Conservation (phyloP, 2,888 invertebrate genomes). For the Drosophila infuscata region DNA sequence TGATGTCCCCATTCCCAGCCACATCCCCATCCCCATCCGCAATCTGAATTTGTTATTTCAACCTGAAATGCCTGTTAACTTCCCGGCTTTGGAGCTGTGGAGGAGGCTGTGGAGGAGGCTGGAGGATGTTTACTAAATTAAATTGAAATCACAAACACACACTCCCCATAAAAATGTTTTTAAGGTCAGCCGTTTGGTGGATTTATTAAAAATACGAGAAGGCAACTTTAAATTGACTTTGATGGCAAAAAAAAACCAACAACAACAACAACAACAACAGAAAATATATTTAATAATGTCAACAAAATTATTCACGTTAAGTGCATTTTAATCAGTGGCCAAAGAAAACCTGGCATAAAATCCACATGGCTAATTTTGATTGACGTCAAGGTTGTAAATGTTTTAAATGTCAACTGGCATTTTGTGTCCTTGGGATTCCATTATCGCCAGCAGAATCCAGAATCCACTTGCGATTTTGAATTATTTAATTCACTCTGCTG, state of each 20-base stretch:
- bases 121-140: conserved; percentile 37
- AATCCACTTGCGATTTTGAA: neutral
- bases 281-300: neutral
- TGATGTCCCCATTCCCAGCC: neutral
- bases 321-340: conserved; percentile 32
- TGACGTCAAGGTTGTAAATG: conserved; percentile 4
- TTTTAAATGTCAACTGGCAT: conserved; percentile 37
- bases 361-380: conserved; percentile 26
- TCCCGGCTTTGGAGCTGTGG: neutral
- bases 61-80: conserved; percentile 1
- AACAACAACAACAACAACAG: neutral
- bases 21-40: neutral
- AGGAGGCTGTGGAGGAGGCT: neutral
- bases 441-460: conserved; percentile 15
- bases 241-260: conserved; percentile 12
- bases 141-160: conserved; percentile 13
- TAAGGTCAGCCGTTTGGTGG: conserved; percentile 46
- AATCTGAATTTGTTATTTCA: neutral
- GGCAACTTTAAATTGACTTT: conserved; percentile 52
- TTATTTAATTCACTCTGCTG: neutral
- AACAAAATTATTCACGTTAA: conserved; percentile 13
- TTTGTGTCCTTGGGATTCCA: conserved; percentile 47
- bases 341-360: conserved; percentile 10
- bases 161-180: conserved; percentile 7
- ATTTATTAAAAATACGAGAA: conserved; percentile 42